Evolutionary conservation across 1,140 invertebrate species (phyloP).

Genomic region (Drosophila burlai): DNA sequence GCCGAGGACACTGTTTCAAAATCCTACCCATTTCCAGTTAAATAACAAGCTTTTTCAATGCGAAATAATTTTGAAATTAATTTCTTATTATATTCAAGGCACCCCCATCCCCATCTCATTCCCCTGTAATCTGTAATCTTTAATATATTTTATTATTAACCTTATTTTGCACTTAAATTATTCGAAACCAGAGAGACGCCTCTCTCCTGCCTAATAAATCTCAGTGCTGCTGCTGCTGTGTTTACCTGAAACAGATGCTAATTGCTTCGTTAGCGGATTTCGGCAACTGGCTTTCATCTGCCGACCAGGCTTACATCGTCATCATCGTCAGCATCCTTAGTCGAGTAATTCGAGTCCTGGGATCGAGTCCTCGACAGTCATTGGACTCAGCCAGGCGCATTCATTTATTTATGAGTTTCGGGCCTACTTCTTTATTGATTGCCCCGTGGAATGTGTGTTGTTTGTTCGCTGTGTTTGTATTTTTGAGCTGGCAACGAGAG

Average conservation of each 20-base stretch:
- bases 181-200: background rate
- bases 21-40: background rate
- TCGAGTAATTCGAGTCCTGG: constrained; percentile 2
- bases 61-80: background rate
- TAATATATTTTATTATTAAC: background rate
- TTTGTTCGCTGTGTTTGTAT: constrained; percentile 13
- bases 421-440: constrained; percentile 69
- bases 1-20: background rate
- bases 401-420: constrained; percentile 69
- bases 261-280: constrained; percentile 77
- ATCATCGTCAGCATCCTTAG: constrained; percentile 4
- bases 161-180: constrained; percentile 6
- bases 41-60: background rate
- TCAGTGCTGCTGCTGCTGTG: constrained; percentile 8
- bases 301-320: background rate
- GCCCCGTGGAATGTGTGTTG: constrained; percentile 19
- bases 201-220: background rate
- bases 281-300: constrained; percentile 34
- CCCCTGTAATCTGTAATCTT: fast-evolving
- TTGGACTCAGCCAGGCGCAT: constrained; percentile 44
- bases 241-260: constrained; percentile 51
- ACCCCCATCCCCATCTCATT: too few relatives aligned
- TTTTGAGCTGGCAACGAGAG: constrained; percentile 4
- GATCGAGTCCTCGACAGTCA: background rate
- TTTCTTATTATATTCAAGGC: background rate